A percentile compares a stretch with the other conserved stretches of the same genome.
These are phyloP conservation scores for Urophycis tenuis DNA, from an alignment of 2,797 vertebrate genomes.

Conservation along the genomic window DNA sequence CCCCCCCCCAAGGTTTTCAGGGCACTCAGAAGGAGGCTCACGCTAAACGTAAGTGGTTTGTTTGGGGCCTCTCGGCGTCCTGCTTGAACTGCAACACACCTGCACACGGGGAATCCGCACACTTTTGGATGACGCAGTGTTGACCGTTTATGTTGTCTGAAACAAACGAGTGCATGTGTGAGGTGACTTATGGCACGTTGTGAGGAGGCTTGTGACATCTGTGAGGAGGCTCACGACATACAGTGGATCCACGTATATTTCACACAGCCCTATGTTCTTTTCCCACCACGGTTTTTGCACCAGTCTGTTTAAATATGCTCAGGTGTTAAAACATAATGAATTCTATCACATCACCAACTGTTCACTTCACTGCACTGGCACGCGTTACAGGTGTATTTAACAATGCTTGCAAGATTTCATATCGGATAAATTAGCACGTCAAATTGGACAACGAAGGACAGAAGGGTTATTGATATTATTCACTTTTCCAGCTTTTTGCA, in stretches of 20 bases:
- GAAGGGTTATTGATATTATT: background rate
- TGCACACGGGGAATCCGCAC: background rate
- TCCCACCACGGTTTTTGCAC: background rate
- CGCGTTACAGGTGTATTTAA: background rate
- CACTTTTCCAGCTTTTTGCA: background rate
- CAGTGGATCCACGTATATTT: background rate
- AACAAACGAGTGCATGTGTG: too few relatives aligned
- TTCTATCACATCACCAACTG: background rate
- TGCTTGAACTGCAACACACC: constrained; percentile 2
- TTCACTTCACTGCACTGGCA: background rate
- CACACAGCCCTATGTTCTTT: background rate
- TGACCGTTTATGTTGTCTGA: too few relatives aligned
- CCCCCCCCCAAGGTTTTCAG: constrained; percentile 38
- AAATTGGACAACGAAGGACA: background rate
- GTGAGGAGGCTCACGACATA: too few relatives aligned
- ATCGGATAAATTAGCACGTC: background rate
- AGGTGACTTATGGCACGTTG: too few relatives aligned
- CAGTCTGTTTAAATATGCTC: background rate
- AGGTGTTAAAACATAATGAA: background rate
- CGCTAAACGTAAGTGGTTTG: constrained; percentile 50
- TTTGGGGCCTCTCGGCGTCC: constrained; percentile 20
- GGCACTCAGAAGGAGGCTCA: constrained; percentile 39
- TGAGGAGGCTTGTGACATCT: too few relatives aligned
- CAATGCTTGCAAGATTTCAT: background rate
- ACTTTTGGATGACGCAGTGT: background rate